These are phyloP conservation scores for Pelobates cultripes DNA, from an alignment of 2,797 vertebrate species.

Conservation along the genomic window DNA sequence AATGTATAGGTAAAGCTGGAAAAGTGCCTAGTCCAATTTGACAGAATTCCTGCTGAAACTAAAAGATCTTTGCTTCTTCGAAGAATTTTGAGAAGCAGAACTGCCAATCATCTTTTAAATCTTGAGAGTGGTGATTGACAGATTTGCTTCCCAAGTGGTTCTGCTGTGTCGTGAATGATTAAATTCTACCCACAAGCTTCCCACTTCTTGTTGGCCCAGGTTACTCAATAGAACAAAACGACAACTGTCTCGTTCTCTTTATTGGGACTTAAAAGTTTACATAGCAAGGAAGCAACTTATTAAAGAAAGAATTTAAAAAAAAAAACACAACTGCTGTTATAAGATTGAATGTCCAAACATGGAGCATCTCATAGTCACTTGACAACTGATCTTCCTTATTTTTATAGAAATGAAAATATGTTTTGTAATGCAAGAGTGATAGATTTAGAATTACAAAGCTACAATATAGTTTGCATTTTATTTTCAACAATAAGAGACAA, in stretches of 20 bases:
- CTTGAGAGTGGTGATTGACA: not conserved
- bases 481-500: no score
- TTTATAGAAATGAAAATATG: not conserved
- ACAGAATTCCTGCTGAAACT: not conserved
- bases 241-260: not conserved
- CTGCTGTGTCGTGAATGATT: not conserved
- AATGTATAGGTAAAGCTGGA: not conserved
- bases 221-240: not conserved
- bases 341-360: not conserved
- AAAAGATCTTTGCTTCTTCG: not conserved
- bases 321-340: not conserved
- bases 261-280: not conserved
- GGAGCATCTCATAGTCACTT: not conserved
- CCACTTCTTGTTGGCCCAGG: not conserved
- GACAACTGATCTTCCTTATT: not conserved
- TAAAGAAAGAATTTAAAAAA: no score
- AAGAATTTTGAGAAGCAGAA: not conserved
- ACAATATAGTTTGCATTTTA: no score
- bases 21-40: not conserved
- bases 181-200: not conserved
- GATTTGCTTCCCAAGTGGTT: not conserved
- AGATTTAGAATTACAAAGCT: no score
- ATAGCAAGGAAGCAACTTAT: not conserved
- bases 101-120: not conserved
- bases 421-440: no score